Evolutionary conservation across 2,797 vertebrate genomes (phyloP).

Genomic region (Parauchenoglanis punctatus): DNA sequence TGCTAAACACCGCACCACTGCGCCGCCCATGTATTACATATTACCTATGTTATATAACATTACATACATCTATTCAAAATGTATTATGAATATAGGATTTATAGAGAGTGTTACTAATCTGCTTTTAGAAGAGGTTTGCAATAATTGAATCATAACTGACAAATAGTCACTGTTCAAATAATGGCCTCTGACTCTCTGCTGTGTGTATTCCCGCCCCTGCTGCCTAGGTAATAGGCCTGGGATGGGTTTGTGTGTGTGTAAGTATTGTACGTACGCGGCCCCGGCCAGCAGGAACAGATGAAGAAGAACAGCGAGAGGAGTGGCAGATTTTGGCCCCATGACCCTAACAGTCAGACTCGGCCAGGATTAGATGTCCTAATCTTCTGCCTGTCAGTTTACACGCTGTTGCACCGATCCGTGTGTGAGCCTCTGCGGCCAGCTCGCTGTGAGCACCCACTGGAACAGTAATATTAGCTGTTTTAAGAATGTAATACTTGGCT

Average conservation of each 20-base stretch:
- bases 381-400: slow-evolving; percentile 82
- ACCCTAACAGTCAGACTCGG: slow-evolving; percentile 76
- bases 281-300: slow-evolving; percentile 80
- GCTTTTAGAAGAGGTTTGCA: neutral
- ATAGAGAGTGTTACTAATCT: neutral
- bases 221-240: slow-evolving; percentile 23
- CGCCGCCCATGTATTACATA: too few relatives aligned
- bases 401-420: slow-evolving; percentile 73
- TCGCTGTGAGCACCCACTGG: slow-evolving; percentile 40
- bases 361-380: slow-evolving; percentile 80
- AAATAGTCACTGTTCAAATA: slow-evolving; percentile 9
- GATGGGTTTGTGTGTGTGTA: slow-evolving; percentile 27
- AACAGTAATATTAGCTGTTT: slow-evolving; percentile 18
- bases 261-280: slow-evolving; percentile 50
- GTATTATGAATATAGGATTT: neutral
- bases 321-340: slow-evolving; percentile 74
- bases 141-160: neutral
- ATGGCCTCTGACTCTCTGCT: neutral
- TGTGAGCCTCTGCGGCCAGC: slow-evolving; percentile 63
- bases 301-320: slow-evolving; percentile 58
- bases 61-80: neutral
- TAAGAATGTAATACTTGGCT: slow-evolving; percentile 23
- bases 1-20: too few relatives aligned
- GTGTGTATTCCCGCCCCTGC: slow-evolving; percentile 19
- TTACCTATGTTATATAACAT: neutral